These are phyloP conservation scores for Heliconius hortense DNA, from an alignment of 2,888 invertebrate genomes.

Conservation along the genomic window DNA sequence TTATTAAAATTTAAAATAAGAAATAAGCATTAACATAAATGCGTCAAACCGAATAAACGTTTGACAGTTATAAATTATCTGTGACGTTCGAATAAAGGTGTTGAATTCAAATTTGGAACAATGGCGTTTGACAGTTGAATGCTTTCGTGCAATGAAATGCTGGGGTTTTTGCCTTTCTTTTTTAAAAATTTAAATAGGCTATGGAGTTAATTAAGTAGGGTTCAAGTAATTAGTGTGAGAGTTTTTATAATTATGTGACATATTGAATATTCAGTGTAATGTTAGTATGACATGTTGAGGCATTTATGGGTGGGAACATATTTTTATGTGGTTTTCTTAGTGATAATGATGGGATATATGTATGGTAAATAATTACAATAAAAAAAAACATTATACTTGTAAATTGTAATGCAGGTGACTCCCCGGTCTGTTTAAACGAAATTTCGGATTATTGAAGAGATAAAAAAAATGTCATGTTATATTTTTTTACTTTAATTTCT, in stretches of 20 bases:
- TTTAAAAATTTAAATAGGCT: conserved; percentile 29
- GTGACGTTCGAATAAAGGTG: conserved; percentile 46
- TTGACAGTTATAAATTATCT: conserved; percentile 41
- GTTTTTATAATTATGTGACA: conserved; percentile 22
- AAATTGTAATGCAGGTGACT: too few species aligned
- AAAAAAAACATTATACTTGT: too few species aligned
- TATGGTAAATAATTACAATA: too few species aligned
- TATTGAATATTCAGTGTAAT: conserved; percentile 16
- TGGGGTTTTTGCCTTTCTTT: conserved; percentile 37
- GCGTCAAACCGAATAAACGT: conserved; percentile 23
- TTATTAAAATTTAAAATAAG: background rate
- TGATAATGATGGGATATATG: background rate
- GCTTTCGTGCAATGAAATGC: conserved; percentile 43
- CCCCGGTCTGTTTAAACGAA: too few species aligned
- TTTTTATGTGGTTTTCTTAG: conserved; percentile 1
- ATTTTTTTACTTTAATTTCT: too few species aligned
- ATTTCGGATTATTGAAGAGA: too few species aligned
- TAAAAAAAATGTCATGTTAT: too few species aligned
- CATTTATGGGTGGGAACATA: conserved; percentile 20
- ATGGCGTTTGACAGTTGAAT: conserved; percentile 53
- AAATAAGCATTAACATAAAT: conserved; percentile 16
- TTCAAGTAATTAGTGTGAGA: conserved; percentile 43
- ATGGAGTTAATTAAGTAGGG: conserved; percentile 42
- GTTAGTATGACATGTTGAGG: background rate
- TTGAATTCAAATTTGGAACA: conserved; percentile 51